Evolutionary conservation across 2,797 vertebrate genomes (phyloP).

Genomic region (Mormyrops attenuatus): DNA sequence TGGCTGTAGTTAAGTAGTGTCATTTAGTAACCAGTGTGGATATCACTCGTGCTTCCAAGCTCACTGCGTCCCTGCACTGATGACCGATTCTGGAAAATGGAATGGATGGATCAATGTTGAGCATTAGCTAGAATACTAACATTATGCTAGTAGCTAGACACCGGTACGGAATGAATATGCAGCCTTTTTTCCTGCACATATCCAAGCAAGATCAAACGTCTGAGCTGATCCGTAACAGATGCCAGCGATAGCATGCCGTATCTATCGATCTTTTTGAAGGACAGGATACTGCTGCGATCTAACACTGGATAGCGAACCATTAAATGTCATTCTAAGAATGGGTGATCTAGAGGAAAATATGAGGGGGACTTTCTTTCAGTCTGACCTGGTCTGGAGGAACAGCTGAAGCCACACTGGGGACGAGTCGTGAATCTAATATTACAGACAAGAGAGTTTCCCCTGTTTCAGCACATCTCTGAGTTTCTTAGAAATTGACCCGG

Average conservation of each 20-base stretch:
- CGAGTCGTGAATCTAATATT: neutral
- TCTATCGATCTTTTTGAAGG: neutral
- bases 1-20: neutral
- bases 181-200: neutral
- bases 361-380: neutral
- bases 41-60: neutral
- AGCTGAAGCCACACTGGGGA: neutral
- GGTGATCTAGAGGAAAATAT: neutral
- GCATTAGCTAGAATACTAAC: neutral
- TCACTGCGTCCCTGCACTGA: neutral
- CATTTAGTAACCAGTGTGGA: neutral
- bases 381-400: neutral
- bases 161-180: neutral
- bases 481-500: neutral
- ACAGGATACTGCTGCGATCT: neutral
- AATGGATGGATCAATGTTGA: neutral
- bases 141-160: neutral
- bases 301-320: neutral
- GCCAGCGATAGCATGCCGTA: neutral
- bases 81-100: neutral
- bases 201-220: neutral
- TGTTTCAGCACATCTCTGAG: neutral
- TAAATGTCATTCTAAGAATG: neutral
- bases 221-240: neutral
- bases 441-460: neutral